These are phyloP conservation scores for Campoletis sonorensis DNA, from an alignment of 1,140 invertebrate genomes.

Conservation along the genomic window DNA sequence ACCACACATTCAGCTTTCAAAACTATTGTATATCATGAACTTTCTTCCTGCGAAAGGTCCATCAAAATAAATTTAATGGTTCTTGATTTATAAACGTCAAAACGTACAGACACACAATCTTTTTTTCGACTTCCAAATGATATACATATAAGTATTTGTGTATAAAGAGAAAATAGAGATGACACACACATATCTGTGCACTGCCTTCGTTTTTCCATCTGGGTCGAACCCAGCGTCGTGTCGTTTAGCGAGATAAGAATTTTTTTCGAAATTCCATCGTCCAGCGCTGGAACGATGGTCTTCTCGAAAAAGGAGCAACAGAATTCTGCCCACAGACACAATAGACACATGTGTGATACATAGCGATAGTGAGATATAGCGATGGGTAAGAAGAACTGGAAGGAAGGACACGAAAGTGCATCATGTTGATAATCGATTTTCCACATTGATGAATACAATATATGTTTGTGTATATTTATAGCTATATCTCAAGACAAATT, in stretches of 20 bases:
- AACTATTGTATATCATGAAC: too few species aligned
- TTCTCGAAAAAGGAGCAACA: neutral
- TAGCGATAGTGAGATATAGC: neutral
- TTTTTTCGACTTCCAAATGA: too few species aligned
- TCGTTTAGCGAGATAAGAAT: neutral
- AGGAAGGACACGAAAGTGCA: slow-evolving; percentile 1
- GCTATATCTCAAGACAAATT: slow-evolving; percentile 24
- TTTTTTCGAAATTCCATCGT: slow-evolving; percentile 31
- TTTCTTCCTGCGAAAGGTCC: too few species aligned
- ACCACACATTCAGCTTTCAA: too few species aligned
- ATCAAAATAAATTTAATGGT: too few species aligned
- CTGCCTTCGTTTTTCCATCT: neutral
- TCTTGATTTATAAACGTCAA: too few species aligned
- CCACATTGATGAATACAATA: slow-evolving; percentile 16
- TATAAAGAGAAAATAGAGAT: too few species aligned
- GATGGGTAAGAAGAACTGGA: neutral
- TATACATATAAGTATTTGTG: too few species aligned
- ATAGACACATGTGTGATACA: neutral
- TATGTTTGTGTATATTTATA: neutral
- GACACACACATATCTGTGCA: neutral
- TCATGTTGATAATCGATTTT: slow-evolving; percentile 30
- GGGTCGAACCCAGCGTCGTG: neutral
- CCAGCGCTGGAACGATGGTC: slow-evolving; percentile 49
- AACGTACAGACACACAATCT: too few species aligned
- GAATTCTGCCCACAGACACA: neutral